Base-by-base conservation (phyloP, 2,797 vertebrate genomes). In the Anolis apletophallus region DNA sequence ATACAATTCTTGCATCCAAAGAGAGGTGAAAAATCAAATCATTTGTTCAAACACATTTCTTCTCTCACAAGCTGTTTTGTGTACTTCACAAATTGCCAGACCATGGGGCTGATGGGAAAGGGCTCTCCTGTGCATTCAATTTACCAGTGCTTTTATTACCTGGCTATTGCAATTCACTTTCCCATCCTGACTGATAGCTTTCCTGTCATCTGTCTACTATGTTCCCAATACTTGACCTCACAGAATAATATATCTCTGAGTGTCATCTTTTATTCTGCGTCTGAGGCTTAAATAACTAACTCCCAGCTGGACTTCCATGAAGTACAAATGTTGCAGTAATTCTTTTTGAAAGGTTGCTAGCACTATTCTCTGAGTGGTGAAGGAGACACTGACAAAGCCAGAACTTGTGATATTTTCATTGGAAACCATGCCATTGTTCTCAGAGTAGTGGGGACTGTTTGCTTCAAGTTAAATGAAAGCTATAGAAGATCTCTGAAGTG, bases 151-250 rank as follows among this genome's bases (percentile, higher is more conserved):
- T 86, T 89, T 86, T 75, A 86, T 74, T 83, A 74, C 52, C 57
- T 76, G 57, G 36, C 61, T 74, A 57, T 74, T 83, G 69, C 85
- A 83, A 36, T 68, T 75, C 81, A 75, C 57, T 61, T 83, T 79
- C 69, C 85, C 23, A 46, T 83, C 80, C 59, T 69, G 82, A 84
- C 81, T 68, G 57, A 86, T 80, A 83, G 68, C 59, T 86, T 89
- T 75, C 75, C 75, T 83, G 76, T 75, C 75, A 83, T 73, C 80
- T 64, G n/a, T 68, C 59, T 86, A 52, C 69, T 52, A 75, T 75
- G 50, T 68, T 78, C n/a, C 80, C 78, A 59, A 83, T 86, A 86
- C 88, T 89, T 89, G 88, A 89, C 69, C 80, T 74, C 75, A 79
- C 34, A 55, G 34, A 79, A 80, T 79, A 80, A 89, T 83, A 9